Conservation (phyloP, 1,140 invertebrate species). For the Dinoponera quadriceps region DNA sequence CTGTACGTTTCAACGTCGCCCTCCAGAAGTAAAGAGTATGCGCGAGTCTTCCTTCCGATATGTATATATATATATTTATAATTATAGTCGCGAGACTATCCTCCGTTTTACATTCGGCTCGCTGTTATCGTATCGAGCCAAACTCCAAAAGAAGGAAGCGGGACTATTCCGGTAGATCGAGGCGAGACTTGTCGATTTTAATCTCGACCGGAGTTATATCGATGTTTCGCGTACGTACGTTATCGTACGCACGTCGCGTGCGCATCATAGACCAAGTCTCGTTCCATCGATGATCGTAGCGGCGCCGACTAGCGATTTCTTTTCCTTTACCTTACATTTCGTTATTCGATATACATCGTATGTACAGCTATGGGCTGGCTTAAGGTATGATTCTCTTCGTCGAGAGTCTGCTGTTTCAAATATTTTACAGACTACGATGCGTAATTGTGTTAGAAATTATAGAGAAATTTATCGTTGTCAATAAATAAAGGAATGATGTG, state of each 20-base stretch:
- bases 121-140: constrained; percentile 26
- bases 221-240: not conserved
- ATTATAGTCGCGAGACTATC: constrained; percentile 33
- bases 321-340: constrained; percentile 11
- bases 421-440: not conserved
- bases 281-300: constrained; percentile 2
- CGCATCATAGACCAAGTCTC: not conserved
- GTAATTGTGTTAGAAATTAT: constrained; percentile 25
- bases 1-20: constrained; percentile 39
- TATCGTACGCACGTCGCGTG: not conserved
- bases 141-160: not conserved
- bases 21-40: constrained; percentile 32
- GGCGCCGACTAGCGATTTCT: constrained; percentile 20
- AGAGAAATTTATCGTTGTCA: constrained; percentile 1
- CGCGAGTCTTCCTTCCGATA: constrained; percentile 70
- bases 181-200: constrained; percentile 19
- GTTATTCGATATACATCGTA: constrained; percentile 3
- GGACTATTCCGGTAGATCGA: not conserved
- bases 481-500: not conserved
- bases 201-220: not conserved
- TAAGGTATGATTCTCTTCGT: constrained; percentile 31
- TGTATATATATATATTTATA: constrained; percentile 39
- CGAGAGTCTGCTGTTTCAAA: not conserved
- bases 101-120: constrained; percentile 24
- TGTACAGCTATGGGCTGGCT: constrained; percentile 13